These are phyloP conservation scores for Harmothoe impar DNA, from an alignment of 2,888 invertebrate genomes.

Conservation along the genomic window DNA sequence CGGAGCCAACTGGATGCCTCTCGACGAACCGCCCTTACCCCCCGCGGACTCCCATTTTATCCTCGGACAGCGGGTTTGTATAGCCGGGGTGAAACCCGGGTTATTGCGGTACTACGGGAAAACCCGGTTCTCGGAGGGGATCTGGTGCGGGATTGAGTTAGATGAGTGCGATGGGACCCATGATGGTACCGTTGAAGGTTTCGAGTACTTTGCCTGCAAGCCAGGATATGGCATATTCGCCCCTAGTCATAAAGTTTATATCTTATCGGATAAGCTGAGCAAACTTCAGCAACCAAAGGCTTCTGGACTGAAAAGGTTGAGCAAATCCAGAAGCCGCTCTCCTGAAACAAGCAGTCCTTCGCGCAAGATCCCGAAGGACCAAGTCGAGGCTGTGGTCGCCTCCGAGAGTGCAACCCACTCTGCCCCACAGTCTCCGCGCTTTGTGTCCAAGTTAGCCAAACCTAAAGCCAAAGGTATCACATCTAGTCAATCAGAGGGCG, in stretches of 20 bases:
- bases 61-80: slow-evolving; percentile 83
- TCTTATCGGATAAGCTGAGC: neutral
- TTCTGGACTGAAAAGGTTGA: slow-evolving; percentile 36
- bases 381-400: neutral
- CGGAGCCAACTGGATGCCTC: neutral
- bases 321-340: slow-evolving; percentile 15
- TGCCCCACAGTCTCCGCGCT: slow-evolving; percentile 8
- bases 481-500: slow-evolving; percentile 23
- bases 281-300: slow-evolving; percentile 53
- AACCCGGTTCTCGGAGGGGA: slow-evolving; percentile 85
- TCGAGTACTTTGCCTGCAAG: slow-evolving; percentile 87
- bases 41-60: neutral
- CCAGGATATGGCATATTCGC: slow-evolving; percentile 87
- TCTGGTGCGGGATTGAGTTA: slow-evolving; percentile 88
- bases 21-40: neutral
- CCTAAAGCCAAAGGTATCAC: slow-evolving; percentile 34
- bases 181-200: slow-evolving; percentile 87
- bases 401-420: neutral
- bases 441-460: slow-evolving; percentile 13
- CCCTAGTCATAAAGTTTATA: slow-evolving; percentile 85
- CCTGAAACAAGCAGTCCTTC: slow-evolving; percentile 20
- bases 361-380: neutral
- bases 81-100: slow-evolving; percentile 85
- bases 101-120: slow-evolving; percentile 86
- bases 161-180: slow-evolving; percentile 86